Evolutionary conservation across 2,797 vertebrate genomes (phyloP).

Genomic region (Apogon hyalosoma): DNA sequence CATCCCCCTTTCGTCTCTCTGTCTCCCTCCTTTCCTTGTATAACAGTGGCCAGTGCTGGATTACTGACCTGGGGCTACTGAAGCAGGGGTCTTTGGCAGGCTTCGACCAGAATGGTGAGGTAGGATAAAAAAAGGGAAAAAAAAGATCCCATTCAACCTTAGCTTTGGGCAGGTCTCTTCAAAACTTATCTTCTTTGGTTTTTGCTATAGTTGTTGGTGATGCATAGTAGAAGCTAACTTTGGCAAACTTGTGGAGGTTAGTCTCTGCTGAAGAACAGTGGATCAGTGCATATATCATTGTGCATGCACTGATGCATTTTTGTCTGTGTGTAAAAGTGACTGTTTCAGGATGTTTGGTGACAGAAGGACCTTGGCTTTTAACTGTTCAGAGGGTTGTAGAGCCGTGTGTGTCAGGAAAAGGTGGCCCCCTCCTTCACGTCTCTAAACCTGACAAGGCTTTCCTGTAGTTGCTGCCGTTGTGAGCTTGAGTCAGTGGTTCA

Average conservation of each 20-base stretch:
- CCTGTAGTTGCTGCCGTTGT: constrained; percentile 1
- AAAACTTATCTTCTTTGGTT: constrained; percentile 6
- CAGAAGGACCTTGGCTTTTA: background rate
- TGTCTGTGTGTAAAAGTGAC: constrained; percentile 13
- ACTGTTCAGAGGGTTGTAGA: constrained; percentile 13
- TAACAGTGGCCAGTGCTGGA: constrained; percentile 80
- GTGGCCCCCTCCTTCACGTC: background rate
- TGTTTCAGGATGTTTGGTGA: constrained; percentile 17
- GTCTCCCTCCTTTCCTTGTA: constrained; percentile 66
- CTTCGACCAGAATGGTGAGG: constrained; percentile 87
- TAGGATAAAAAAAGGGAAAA: constrained; percentile 73
- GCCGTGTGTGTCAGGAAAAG: constrained; percentile 17
- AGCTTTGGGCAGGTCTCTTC: background rate
- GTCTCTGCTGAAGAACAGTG: constrained; percentile 5
- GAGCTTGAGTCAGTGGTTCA: background rate
- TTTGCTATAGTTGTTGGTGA: constrained; percentile 9
- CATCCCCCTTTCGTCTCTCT: constrained; percentile 49
- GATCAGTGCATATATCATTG: background rate
- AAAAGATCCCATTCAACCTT: constrained; percentile 26
- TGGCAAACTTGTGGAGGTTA: background rate
- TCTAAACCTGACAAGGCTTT: constrained; percentile 23
- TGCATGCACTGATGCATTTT: constrained; percentile 1
- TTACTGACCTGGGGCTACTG: constrained; percentile 72
- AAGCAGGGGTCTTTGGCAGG: constrained; percentile 70
- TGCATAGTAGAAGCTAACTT: constrained; percentile 13